A percentile compares a stretch with the other conserved stretches of the same genome.
Conservation (phyloP, 2,113 vertebrate species). For the Alethe castanea region DNA sequence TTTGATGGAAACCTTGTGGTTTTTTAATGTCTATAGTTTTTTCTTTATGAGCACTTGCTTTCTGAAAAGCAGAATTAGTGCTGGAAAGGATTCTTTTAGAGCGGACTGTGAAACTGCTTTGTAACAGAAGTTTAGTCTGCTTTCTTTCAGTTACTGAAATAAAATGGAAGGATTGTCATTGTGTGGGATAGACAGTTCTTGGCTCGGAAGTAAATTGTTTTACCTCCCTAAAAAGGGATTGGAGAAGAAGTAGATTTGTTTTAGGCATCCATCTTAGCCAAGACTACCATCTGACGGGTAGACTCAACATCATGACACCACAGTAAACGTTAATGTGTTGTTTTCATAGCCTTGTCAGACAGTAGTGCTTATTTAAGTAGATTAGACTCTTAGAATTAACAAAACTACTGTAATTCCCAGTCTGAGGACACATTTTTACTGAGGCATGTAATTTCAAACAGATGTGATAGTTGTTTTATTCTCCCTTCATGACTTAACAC, state of each 20-base stretch:
- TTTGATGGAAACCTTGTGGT: not conserved
- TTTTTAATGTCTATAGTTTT: not conserved
- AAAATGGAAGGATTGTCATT: not conserved
- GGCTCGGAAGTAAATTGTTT: not conserved
- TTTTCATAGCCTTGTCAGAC: not conserved
- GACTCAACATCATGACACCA: constrained; percentile 14
- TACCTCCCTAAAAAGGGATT: rapidly evolving
- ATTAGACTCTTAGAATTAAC: constrained; percentile 1
- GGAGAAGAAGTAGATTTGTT: not conserved
- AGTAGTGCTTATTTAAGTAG: not conserved
- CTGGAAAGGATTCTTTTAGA: not conserved
- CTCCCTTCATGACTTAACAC: not conserved
- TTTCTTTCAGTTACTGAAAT: not conserved
- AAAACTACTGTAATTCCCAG: not conserved
- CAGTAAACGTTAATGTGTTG: constrained; percentile 12
- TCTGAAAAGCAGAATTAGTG: not conserved
- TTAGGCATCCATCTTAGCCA: not conserved
- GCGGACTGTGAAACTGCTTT: not conserved
- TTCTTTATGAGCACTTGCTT: not conserved
- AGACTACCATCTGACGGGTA: constrained; percentile 10
- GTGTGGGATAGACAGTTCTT: not conserved
- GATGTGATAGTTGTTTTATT: not conserved
- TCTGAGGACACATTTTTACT: not conserved
- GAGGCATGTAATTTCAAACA: not conserved
- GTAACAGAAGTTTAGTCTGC: not conserved